Evolutionary conservation across 2,888 invertebrate genomes (phyloP).

Genomic region (Zygogramma bicolorata): DNA sequence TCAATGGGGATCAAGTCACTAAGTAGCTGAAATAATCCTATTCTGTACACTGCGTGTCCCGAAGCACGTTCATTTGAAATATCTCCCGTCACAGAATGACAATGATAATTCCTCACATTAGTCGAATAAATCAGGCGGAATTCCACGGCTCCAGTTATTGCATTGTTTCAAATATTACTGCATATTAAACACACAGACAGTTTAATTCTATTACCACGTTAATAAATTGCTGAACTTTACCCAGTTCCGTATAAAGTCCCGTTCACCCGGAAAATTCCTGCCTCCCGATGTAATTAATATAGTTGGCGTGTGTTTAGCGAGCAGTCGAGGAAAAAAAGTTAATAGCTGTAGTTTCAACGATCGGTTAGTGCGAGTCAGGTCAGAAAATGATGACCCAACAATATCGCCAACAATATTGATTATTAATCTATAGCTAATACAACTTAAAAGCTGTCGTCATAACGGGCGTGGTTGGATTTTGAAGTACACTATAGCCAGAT

Average conservation of each 20-base stretch:
- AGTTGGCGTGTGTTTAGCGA: slow-evolving; percentile 26
- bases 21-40: not conserved
- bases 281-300: slow-evolving; percentile 15
- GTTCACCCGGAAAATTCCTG: slow-evolving; percentile 5
- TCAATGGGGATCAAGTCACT: no score
- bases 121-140: slow-evolving; percentile 9
- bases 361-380: no score
- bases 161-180: slow-evolving; percentile 19
- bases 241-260: slow-evolving; percentile 3
- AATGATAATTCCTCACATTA: slow-evolving; percentile 8
- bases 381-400: no score
- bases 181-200: slow-evolving; percentile 21
- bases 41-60: not conserved
- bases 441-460: no score
- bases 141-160: slow-evolving; percentile 1
- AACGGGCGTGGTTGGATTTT: no score
- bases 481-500: no score
- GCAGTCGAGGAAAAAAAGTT: no score
- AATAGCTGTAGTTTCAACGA: no score
- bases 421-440: no score
- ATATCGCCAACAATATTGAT: no score
- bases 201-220: slow-evolving; percentile 20
- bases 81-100: not conserved
- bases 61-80: not conserved
- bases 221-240: slow-evolving; percentile 21